phyloP scores from a whole-genome alignment of 1,140 invertebrate species.

The Lanistes nyassanus region DNA sequence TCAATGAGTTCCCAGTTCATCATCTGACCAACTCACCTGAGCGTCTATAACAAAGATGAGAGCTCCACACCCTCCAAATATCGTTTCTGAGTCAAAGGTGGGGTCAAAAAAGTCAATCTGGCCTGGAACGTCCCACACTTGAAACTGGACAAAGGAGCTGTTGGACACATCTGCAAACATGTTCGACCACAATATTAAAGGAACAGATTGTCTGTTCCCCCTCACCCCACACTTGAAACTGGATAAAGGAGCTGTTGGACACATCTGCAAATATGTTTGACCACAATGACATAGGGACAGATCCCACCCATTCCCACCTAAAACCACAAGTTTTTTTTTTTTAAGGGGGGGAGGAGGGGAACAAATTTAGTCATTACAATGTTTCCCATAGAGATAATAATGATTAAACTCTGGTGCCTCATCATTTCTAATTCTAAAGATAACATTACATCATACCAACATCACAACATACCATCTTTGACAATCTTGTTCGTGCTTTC shows the following conservation, averaged over 20 bases:
- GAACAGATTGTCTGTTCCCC: no score
- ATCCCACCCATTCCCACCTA: no score
- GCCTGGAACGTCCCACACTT: slow-evolving; percentile 99
- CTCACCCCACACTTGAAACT: slow-evolving; percentile 99
- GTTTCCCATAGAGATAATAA: no score
- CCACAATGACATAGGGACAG: no score
- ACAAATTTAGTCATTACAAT: no score
- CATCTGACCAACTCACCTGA: slow-evolving; percentile 80
- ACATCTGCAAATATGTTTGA: slow-evolving; percentile 65
- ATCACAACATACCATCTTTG: slow-evolving; percentile 81
- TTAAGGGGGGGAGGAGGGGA: no score
- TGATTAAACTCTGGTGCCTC: no score
- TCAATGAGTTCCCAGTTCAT: no score
- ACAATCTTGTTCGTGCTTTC: slow-evolving; percentile 99
- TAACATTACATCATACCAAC: not conserved
- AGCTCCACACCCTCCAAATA: slow-evolving; percentile 93
- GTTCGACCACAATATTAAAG: no score
- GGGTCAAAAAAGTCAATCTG: slow-evolving; percentile 97
- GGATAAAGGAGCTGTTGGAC: slow-evolving; percentile 96
- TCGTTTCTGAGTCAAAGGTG: slow-evolving; percentile 92
- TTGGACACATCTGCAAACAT: slow-evolving; percentile 76
- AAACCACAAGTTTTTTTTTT: no score
- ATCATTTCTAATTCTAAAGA: no score
- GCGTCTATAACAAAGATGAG: slow-evolving; percentile 99
- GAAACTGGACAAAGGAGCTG: slow-evolving; percentile 98